Percentiles rank a stretch among this genome's conserved stretches.
phyloP scores from a whole-genome alignment of 2,113 vertebrate genomes.

The Aphelocoma coerulescens region DNA sequence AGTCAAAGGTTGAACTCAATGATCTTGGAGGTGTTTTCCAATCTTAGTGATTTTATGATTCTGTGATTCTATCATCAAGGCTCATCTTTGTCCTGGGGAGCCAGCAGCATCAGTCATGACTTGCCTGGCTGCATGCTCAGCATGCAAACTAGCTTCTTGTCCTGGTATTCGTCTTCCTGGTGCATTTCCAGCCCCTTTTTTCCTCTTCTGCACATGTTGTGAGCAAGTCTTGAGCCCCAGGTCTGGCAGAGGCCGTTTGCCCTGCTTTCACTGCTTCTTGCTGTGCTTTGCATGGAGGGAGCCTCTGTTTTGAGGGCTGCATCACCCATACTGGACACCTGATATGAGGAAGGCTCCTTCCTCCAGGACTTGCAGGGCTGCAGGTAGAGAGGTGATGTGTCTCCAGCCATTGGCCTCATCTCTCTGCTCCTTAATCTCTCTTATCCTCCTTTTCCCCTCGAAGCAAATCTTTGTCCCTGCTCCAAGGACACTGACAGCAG shows the following conservation, averaged over 20 bases:
- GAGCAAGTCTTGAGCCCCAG: background rate
- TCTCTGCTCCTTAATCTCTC: background rate
- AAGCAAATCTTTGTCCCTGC: background rate
- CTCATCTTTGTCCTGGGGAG: background rate
- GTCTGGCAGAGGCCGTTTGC: background rate
- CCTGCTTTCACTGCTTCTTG: background rate
- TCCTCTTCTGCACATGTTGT: background rate
- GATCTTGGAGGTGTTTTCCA: background rate
- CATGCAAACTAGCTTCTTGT: background rate
- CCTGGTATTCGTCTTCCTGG: background rate
- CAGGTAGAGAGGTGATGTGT: background rate
- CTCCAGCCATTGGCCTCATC: rapidly evolving
- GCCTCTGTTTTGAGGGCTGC: background rate
- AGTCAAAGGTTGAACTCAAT: background rate
- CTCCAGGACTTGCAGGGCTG: background rate
- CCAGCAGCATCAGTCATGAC: background rate
- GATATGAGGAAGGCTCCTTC: background rate
- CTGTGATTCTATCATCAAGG: background rate
- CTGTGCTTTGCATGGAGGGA: background rate
- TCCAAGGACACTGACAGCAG: background rate
- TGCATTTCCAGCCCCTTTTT: background rate
- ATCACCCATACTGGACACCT: background rate
- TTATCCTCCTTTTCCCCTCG: background rate
- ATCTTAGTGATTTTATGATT: background rate
- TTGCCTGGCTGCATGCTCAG: rapidly evolving